A percentile compares a stretch with the other conserved stretches of the same genome.
Evolutionary conservation across 2,888 invertebrate species (phyloP).

Genomic region (Sycophila texana): DNA sequence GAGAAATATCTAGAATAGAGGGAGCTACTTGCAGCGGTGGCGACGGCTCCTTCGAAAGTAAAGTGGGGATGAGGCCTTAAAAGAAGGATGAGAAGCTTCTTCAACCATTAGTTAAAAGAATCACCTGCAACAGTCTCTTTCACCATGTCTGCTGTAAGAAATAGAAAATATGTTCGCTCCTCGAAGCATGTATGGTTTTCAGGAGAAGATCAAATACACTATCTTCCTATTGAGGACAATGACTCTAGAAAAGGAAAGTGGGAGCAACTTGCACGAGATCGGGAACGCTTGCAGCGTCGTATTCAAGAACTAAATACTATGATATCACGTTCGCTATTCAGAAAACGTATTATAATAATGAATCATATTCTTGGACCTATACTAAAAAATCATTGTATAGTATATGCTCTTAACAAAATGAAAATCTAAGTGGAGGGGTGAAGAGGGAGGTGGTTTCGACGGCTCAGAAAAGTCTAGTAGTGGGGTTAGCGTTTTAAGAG

Average conservation of each 20-base stretch:
- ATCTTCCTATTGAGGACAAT: neutral
- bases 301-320: constrained; percentile 4
- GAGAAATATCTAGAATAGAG: no score
- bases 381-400: no score
- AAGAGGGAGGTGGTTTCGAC: constrained; percentile 4
- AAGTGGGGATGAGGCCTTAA: no score
- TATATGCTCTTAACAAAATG: neutral
- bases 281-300: constrained; percentile 3
- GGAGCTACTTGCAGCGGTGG: no score
- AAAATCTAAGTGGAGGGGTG: constrained; percentile 10
- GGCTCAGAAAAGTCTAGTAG: constrained; percentile 4
- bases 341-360: constrained; percentile 5
- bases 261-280: constrained; percentile 10
- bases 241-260: neutral
- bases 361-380: neutral
- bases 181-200: constrained; percentile 8
- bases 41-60: no score
- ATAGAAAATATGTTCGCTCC: neutral
- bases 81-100: neutral
- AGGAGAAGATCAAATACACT: neutral
- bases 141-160: constrained; percentile 2
- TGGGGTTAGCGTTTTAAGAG: constrained; percentile 7
- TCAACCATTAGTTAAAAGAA: constrained; percentile 1
- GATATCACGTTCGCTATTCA: neutral
- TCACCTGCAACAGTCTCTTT: neutral